phyloP scores from a whole-genome alignment of 2,113 vertebrate species.

The Anarhynchus alexandrinus region DNA sequence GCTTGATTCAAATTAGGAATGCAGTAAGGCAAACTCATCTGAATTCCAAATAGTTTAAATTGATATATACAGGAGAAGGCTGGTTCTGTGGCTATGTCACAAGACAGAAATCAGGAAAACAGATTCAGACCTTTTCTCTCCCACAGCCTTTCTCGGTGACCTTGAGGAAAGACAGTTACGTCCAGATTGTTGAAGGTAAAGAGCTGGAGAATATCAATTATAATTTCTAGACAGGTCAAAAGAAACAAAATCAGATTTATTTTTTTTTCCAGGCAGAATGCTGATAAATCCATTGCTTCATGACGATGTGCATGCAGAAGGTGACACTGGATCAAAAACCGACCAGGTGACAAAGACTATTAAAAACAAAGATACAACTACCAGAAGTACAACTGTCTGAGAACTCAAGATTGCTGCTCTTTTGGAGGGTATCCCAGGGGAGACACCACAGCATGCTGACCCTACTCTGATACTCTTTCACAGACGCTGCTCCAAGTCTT shows the following conservation, averaged over 20 bases:
- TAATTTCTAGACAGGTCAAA: background rate
- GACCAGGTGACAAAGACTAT: background rate
- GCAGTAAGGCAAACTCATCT: slow-evolving; percentile 40
- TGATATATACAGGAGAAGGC: slow-evolving; percentile 12
- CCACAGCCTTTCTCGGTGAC: background rate
- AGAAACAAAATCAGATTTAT: background rate
- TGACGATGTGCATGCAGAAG: background rate
- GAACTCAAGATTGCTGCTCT: background rate
- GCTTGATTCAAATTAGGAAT: slow-evolving; percentile 43
- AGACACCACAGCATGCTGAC: background rate
- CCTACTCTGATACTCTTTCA: background rate
- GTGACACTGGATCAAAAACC: background rate
- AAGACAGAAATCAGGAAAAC: background rate
- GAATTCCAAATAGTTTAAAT: slow-evolving; percentile 54
- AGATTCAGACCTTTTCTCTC: background rate
- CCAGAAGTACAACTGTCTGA: background rate
- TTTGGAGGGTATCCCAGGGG: background rate
- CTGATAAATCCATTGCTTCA: background rate
- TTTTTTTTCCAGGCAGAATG: background rate
- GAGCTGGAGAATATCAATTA: background rate
- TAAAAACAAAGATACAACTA: background rate
- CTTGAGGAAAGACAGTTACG: background rate
- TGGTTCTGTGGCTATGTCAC: background rate
- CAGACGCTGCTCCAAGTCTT: background rate
- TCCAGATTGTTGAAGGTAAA: background rate